These are phyloP conservation scores for Samia ricini DNA, from an alignment of 1,140 invertebrate genomes.

Conservation along the genomic window DNA sequence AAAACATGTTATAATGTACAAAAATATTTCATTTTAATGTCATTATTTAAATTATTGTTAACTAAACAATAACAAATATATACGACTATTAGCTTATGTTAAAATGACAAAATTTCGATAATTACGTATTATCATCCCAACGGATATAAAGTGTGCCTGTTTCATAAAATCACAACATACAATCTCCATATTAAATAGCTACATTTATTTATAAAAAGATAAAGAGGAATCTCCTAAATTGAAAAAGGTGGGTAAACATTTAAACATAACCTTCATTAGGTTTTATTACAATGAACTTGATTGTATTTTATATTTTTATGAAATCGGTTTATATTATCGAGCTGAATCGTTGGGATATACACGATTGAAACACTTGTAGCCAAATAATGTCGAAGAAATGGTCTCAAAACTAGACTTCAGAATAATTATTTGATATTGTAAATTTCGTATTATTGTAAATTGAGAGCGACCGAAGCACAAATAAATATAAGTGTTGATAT, in stretches of 20 bases:
- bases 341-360: not conserved
- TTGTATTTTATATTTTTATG: not conserved
- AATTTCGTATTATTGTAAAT: too few species aligned
- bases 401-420: too few species aligned
- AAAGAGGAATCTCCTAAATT: not conserved
- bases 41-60: slow-evolving; percentile 50
- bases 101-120: slow-evolving; percentile 27
- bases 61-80: slow-evolving; percentile 56
- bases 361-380: too few species aligned
- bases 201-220: too few species aligned
- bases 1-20: slow-evolving; percentile 50
- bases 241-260: not conserved
- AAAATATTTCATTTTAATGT: slow-evolving; percentile 68
- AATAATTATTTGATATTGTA: too few species aligned
- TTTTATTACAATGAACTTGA: not conserved
- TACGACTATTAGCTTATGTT: slow-evolving; percentile 27
- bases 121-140: slow-evolving; percentile 16
- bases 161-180: slow-evolving; percentile 1
- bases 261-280: not conserved
- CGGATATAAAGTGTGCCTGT: not conserved
- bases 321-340: not conserved
- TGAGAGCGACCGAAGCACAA: too few species aligned
- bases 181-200: not conserved
- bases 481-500: too few species aligned
- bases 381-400: too few species aligned